These are phyloP conservation scores for Chydorus sphaericus DNA, from an alignment of 2,888 invertebrate species.

Conservation along the genomic window DNA sequence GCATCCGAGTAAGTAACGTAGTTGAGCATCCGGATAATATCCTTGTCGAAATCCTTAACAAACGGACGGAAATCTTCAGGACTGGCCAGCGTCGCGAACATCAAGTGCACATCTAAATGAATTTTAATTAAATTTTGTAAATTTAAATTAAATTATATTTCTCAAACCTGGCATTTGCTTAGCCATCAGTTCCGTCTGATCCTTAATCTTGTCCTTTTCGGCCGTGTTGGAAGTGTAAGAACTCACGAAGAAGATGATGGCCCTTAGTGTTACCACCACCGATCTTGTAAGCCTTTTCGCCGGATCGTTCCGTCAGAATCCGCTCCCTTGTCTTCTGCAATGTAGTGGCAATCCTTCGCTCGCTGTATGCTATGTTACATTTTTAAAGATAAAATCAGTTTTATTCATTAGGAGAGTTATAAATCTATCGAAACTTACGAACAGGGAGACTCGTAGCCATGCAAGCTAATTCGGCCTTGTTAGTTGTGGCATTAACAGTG, in stretches of 20 bases:
- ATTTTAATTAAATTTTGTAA: background rate
- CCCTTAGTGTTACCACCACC: conserved; percentile 12
- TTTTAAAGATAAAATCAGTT: no score
- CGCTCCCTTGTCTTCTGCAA: background rate
- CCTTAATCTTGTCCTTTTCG: conserved; percentile 12
- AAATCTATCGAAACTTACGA: conserved; percentile 2
- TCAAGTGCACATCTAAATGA: conserved; percentile 14
- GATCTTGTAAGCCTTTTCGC: conserved; percentile 9
- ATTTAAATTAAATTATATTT: background rate
- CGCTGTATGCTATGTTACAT: conserved; percentile 4
- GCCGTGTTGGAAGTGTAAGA: background rate
- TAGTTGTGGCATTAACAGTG: background rate
- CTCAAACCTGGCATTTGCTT: conserved; percentile 5
- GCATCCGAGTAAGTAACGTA: background rate
- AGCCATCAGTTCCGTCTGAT: conserved; percentile 1
- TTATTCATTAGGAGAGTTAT: no score
- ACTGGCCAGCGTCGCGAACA: conserved; percentile 13
- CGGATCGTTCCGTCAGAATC: conserved; percentile 6
- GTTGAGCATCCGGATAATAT: conserved; percentile 11
- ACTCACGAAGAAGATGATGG: conserved; percentile 13
- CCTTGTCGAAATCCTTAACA: conserved; percentile 15
- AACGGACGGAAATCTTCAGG: conserved; percentile 14
- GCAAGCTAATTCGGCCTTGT: conserved; percentile 14
- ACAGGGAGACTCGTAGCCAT: background rate
- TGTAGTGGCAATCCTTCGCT: background rate